Conservation (phyloP, 2,888 invertebrate genomes). For the Thelaira solivaga region DNA sequence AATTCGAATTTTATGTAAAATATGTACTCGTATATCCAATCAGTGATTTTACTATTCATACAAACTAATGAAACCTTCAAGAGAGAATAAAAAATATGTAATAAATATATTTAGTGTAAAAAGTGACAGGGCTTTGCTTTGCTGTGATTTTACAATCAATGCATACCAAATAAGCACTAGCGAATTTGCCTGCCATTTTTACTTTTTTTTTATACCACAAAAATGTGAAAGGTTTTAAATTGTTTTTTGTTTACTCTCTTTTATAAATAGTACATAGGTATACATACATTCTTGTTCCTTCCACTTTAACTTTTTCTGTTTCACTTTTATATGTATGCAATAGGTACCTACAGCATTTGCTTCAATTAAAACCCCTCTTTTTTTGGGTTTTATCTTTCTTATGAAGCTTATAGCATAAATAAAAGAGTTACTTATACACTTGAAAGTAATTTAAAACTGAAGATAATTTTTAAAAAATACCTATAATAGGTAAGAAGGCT, state of each 20-base stretch:
- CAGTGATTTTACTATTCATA: too few relatives aligned
- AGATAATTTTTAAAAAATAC: background rate
- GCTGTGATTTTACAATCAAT: slow-evolving; percentile 46
- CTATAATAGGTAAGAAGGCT: too few relatives aligned
- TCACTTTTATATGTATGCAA: too few relatives aligned
- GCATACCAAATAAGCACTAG: slow-evolving; percentile 53
- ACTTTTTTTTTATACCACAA: slow-evolving; percentile 17
- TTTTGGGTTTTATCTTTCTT: background rate
- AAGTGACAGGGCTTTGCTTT: slow-evolving; percentile 52
- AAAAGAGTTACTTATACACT: background rate
- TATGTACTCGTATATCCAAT: too few relatives aligned
- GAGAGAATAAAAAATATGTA: slow-evolving; percentile 1
- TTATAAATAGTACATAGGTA: too few relatives aligned
- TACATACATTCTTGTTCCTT: too few relatives aligned
- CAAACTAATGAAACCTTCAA: slow-evolving; percentile 45
- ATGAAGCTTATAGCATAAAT: background rate
- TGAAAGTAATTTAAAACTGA: slow-evolving; percentile 7
- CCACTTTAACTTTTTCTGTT: background rate
- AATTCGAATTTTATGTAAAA: slow-evolving; percentile 41
- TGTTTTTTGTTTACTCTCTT: background rate
- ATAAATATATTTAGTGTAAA: slow-evolving; percentile 9
- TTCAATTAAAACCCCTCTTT: slow-evolving; percentile 15
- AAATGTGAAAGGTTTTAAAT: slow-evolving; percentile 59
- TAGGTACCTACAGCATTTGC: slow-evolving; percentile 5
- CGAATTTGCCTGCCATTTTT: slow-evolving; percentile 37